A percentile compares a stretch with the other conserved stretches of the same genome.
Conservation (phyloP, 2,797 vertebrate species). For the Brachyalestes nurse region DNA sequence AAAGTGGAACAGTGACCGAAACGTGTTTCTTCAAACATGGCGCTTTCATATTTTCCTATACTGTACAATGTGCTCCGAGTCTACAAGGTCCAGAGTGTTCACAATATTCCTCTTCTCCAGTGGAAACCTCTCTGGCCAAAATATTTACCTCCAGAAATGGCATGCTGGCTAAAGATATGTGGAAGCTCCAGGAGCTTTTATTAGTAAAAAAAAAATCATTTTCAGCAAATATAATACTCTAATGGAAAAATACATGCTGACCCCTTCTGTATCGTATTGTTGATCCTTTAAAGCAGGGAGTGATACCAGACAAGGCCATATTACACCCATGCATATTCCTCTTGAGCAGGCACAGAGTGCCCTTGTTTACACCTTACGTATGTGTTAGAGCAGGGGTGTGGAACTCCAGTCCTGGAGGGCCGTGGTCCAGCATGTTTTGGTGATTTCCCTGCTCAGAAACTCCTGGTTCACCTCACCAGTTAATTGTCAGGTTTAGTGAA, state of each 20-base stretch:
- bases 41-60: conserved; percentile 60
- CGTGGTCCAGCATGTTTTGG: no score
- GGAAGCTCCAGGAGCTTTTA: conserved; percentile 12
- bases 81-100: conserved; percentile 59
- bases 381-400: no score
- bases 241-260: not conserved
- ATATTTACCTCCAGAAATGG: conserved; percentile 51
- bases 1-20: not conserved
- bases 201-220: not conserved
- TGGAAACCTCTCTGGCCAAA: conserved; percentile 20
- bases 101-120: conserved; percentile 16
- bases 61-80: conserved; percentile 57
- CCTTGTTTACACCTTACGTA: no score
- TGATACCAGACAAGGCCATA: no score
- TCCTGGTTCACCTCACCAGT: no score
- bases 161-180: conserved; percentile 42
- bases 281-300: no score
- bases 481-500: no score
- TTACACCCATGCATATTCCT: no score
- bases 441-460: no score
- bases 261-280: no score
- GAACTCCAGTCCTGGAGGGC: no score
- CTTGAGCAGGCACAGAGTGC: no score
- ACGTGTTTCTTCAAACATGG: conserved; percentile 65
- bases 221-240: not conserved